Conservation (phyloP, 2,113 vertebrate genomes). For the Podarcis cretensis region DNA sequence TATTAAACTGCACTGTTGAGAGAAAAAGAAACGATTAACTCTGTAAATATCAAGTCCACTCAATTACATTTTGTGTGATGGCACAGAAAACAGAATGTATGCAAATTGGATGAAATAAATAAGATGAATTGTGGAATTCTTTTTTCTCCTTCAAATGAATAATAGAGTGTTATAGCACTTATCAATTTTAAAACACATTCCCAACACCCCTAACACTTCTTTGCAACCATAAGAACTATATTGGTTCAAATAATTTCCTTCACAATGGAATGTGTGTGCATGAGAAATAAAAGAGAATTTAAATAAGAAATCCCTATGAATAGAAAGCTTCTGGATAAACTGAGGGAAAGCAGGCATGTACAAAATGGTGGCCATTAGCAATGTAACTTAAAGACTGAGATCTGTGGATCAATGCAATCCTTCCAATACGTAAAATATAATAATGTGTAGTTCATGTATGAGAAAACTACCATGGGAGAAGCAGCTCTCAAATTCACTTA, state of each 20-base stretch:
- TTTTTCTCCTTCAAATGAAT: neutral
- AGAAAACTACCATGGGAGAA: neutral
- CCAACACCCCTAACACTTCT: neutral
- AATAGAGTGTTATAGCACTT: slow-evolving; percentile 28
- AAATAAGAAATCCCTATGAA: neutral
- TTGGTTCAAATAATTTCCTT: slow-evolving; percentile 31
- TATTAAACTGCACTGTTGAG: slow-evolving; percentile 11
- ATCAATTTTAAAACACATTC: slow-evolving; percentile 27
- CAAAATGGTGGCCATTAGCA: neutral
- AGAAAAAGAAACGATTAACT: slow-evolving; percentile 34
- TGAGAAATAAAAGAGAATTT: neutral
- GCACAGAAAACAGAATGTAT: slow-evolving; percentile 31
- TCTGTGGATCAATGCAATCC: neutral
- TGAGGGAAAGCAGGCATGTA: neutral
- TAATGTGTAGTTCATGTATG: too few species aligned
- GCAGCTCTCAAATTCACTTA: too few species aligned
- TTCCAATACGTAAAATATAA: neutral
- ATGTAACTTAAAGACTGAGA: neutral
- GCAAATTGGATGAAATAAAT: slow-evolving; percentile 43
- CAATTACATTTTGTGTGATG: slow-evolving; percentile 31
- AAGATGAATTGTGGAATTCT: slow-evolving; percentile 30
- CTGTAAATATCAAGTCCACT: slow-evolving; percentile 39
- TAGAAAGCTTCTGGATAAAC: neutral
- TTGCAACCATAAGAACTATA: neutral
- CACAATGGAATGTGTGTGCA: neutral